These are phyloP conservation scores for Drosophila watanabei DNA, from an alignment of 1,140 invertebrate species.

Conservation along the genomic window DNA sequence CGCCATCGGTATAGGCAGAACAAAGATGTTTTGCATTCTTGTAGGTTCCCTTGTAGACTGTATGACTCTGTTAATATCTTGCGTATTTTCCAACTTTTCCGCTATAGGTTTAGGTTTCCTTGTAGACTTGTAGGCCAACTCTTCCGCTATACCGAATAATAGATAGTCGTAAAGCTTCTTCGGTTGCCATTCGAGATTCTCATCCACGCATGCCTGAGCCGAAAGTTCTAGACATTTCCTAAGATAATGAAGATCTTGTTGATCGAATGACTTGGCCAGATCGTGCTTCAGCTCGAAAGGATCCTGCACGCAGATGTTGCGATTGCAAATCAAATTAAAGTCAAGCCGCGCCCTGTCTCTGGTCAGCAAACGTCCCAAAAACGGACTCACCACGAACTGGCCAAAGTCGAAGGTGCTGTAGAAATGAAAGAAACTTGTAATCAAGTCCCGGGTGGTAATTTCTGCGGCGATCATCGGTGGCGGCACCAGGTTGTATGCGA, in stretches of 20 bases:
- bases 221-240: slow-evolving; percentile 51
- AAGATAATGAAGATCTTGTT: slow-evolving; percentile 52
- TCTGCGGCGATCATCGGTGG: slow-evolving; percentile 24
- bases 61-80: no score
- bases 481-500: slow-evolving; percentile 39
- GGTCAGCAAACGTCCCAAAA: slow-evolving; percentile 53
- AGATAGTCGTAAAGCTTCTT: slow-evolving; percentile 56
- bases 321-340: slow-evolving; percentile 41
- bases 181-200: slow-evolving; percentile 9
- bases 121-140: slow-evolving; percentile 3
- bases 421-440: slow-evolving; percentile 63
- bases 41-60: no score
- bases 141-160: slow-evolving; percentile 56
- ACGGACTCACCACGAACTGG: slow-evolving; percentile 57
- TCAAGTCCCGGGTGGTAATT: slow-evolving; percentile 39
- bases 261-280: slow-evolving; percentile 54
- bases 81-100: no score
- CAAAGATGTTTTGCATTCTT: no score
- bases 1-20: neutral
- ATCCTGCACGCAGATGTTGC: slow-evolving; percentile 66
- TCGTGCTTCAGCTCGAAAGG: slow-evolving; percentile 66
- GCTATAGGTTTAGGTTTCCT: slow-evolving; percentile 6
- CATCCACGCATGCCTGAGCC: slow-evolving; percentile 23
- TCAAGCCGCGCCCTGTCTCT: slow-evolving; percentile 53
- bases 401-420: slow-evolving; percentile 64